Evolutionary conservation across 2,888 invertebrate species (phyloP).

Genomic region (Hyposoter didymator): DNA sequence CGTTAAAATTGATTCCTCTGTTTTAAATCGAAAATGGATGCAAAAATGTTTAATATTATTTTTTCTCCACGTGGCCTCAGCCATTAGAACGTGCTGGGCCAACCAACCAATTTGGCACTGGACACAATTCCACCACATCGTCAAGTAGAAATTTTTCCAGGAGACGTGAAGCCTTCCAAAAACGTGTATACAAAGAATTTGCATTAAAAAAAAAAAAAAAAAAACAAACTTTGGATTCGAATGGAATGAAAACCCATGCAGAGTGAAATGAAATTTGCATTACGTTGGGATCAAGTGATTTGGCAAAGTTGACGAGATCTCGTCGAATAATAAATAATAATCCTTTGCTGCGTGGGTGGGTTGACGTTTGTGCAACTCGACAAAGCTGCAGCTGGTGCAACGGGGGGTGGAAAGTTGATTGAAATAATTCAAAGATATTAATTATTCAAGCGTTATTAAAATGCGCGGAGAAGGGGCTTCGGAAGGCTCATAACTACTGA

Average conservation of each 20-base stretch:
- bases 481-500: slow-evolving; percentile 36
- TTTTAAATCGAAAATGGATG: too few species aligned
- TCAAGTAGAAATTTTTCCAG: too few species aligned
- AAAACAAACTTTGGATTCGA: background rate
- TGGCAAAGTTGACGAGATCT: background rate
- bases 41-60: too few species aligned
- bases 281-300: background rate
- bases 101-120: too few species aligned
- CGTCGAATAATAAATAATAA: too few species aligned
- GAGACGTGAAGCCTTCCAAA: too few species aligned
- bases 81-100: too few species aligned
- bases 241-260: background rate
- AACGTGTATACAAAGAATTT: too few species aligned
- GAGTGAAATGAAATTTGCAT: background rate
- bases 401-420: slow-evolving; percentile 3
- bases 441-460: slow-evolving; percentile 59
- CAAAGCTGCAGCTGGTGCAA: background rate
- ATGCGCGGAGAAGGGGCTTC: slow-evolving; percentile 36
- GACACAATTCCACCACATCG: too few species aligned
- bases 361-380: slow-evolving; percentile 13
- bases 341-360: background rate
- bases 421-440: slow-evolving; percentile 50
- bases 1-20: too few species aligned
- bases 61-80: too few species aligned
- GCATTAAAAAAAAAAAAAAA: too few species aligned